Percentiles rank a stretch among this genome's conserved stretches.
phyloP scores from a whole-genome alignment of 2,797 vertebrate species.

The Propithecus perrieri region DNA sequence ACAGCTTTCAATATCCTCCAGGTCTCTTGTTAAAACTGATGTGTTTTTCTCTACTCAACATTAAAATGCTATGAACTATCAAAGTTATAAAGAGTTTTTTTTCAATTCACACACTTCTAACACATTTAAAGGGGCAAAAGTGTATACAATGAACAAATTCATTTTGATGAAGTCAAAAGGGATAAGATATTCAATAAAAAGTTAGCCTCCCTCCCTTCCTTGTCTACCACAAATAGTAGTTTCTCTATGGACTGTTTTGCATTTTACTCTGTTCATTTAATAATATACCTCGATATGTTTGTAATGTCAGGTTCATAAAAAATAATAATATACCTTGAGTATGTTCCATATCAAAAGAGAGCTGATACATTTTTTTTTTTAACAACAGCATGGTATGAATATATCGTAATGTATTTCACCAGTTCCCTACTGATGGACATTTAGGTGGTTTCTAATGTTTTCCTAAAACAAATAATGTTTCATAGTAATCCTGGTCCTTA shows the following conservation, averaged over 20 bases:
- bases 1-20: not conserved
- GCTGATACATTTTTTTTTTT: not conserved
- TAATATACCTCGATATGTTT: not conserved
- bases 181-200: not conserved
- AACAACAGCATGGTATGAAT: not conserved
- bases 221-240: not conserved
- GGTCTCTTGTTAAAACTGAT: not conserved
- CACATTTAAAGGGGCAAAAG: not conserved
- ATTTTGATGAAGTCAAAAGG: not conserved
- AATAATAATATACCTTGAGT: not conserved
- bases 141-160: not conserved
- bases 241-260: not conserved
- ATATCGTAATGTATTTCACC: not conserved
- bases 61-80: not conserved
- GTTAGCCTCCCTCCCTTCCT: not conserved
- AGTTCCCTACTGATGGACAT: not conserved
- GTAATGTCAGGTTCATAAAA: too few species aligned
- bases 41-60: not conserved
- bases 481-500: not conserved
- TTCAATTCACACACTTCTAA: not conserved
- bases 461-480: not conserved
- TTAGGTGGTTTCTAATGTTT: slow-evolving; percentile 39
- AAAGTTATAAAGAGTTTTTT: not conserved
- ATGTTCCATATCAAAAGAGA: not conserved
- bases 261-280: not conserved